These are phyloP conservation scores for Pyralis farinalis DNA, from an alignment of 2,888 invertebrate genomes.

Conservation along the genomic window DNA sequence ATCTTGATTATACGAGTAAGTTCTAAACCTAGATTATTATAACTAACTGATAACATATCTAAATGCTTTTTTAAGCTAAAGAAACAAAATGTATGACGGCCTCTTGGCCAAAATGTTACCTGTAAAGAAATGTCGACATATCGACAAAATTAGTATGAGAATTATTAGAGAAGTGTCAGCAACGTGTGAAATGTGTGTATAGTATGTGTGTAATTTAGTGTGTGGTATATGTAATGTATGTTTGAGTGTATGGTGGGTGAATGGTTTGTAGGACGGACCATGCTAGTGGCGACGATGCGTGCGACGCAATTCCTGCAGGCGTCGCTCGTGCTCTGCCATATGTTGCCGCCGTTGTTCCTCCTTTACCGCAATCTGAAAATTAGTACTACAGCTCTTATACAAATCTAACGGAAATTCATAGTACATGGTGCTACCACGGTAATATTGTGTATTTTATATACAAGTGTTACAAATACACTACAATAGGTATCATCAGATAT, in stretches of 20 bases:
- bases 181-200: conserved; percentile 16
- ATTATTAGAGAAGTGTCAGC: conserved; percentile 19
- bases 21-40: conserved; percentile 45
- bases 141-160: conserved; percentile 42
- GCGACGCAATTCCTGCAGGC: conserved; percentile 87
- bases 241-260: conserved; percentile 18
- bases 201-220: conserved; percentile 16
- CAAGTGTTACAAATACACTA: no score
- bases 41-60: conserved; percentile 43
- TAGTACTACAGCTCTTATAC: conserved; percentile 10
- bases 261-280: conserved; percentile 63
- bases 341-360: conserved; percentile 93
- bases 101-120: conserved; percentile 37
- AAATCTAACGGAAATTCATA: no score
- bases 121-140: conserved; percentile 57
- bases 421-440: no score
- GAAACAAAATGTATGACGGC: conserved; percentile 30
- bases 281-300: conserved; percentile 76
- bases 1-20: conserved; percentile 35
- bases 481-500: no score
- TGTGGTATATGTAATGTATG: conserved; percentile 25
- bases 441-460: no score
- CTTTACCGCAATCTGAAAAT: conserved; percentile 90
- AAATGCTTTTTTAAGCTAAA: conserved; percentile 39
- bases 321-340: conserved; percentile 92